Evolutionary conservation across 2,113 vertebrate species (phyloP), one percentile per base, ranked within the genome.

Genomic region (Passer montanus): DNA sequence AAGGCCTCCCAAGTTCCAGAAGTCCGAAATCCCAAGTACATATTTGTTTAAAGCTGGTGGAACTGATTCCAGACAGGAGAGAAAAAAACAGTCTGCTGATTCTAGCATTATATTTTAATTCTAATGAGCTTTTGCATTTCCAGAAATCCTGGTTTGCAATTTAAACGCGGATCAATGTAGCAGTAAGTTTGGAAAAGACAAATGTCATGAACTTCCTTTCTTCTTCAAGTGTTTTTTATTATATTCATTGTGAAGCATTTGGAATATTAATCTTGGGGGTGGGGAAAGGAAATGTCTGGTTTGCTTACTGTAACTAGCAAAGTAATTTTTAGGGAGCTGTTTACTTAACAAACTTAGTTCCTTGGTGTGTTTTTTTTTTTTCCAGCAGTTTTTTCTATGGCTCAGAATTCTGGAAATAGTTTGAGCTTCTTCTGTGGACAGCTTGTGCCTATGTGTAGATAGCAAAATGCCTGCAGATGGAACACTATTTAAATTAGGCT

Each of bases 161-260:
- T 81, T 63, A 84, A 77, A 28, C 3, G 0, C n/a, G 89, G 44
- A 78, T 81, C 80, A 93, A 5, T 52, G 27, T 58, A 69, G 39
- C 63, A 77, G 16, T 79, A 83, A 49, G 10, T 82, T 78, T 83
- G 78, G 44, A 69, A 76, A 67, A 76, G 62, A 72, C 46, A 79
- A 53, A 60, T 90, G 44, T 28, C 47, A 77, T 33, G 35, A 82
- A 30, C n/a, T 86, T 73, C 17, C 49, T 92, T 92, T 84, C 37
- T 83, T 90, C 80, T 90, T 89, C 60, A 86, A 63, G 11, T 92
- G 33, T 84, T 84, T 90, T 74, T 78, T 35, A 28, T 93, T 96
- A 75, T 72, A 64, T 72, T 92, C 6, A 46, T 84, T 88, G 52
- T 80, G 43, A 95, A 93, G 43, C 39, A 68, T 87, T 96, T 91